Base-by-base conservation (phyloP, 2,797 vertebrate genomes). In the Poecile montanus region DNA sequence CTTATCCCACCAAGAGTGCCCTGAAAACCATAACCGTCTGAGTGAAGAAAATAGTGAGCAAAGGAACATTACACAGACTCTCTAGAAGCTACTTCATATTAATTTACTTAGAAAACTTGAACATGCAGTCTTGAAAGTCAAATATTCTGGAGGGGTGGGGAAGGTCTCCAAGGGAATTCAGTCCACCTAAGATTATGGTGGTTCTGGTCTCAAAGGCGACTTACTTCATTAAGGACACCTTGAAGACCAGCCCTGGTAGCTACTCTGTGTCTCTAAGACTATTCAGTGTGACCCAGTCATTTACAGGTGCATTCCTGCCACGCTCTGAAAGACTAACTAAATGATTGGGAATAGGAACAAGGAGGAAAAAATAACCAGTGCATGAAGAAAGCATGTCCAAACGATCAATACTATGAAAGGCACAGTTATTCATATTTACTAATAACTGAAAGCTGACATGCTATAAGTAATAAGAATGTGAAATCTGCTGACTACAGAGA, bases 341-440 rank as follows among this genome's bases (percentile, higher is more conserved):
- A 94, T 4, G 29, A 95, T 0, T 85, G 60, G 80, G 91, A 88
- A 88, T 26, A 44, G 68, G 57, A 92, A 91, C 38, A 77, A 85
- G 51, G 44, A 44, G 62, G 32, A 54, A 89, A 92, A 97, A 95
- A 58, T 66, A 94, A 90, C 94, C 81, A 88, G 75, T 68, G 80
- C 26, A 61, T 92, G 85, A 94, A 95, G 88, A 93, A 96, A 95
- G 93, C 76, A 80, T 79, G 10, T 67, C 81, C 91, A 95, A 95
- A 91, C n/a, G 88, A 96, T 97, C 88, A 95, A 96, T 97, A 94
- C 72, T 50, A 23, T 76, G 93, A 96, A 94, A 91, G 90, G 48
- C 16, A 7, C 51, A 93, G 92, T 91, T 96, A 96, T 96, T 96
- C 97, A 94, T 97, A 97, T 98, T 97, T 97, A 97, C 97, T 97